phyloP scores from a whole-genome alignment of 2,888 invertebrate genomes.

The Drosophila nigricruria region DNA sequence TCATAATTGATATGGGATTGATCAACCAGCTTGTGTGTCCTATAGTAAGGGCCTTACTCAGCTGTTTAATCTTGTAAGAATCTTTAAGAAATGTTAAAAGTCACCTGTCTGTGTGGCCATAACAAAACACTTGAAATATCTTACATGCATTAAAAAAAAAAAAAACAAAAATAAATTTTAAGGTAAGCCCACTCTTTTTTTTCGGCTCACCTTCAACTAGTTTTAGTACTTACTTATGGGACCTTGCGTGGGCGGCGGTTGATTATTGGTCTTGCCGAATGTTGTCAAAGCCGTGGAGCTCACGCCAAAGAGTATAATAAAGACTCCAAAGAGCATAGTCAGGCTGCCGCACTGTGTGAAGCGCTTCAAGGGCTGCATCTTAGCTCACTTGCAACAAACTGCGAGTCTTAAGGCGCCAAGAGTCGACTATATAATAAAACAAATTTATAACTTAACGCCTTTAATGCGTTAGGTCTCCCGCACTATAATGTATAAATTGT shows the following conservation, averaged over 20 bases:
- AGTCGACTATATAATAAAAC: slow-evolving; percentile 15
- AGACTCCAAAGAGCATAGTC: slow-evolving; percentile 85
- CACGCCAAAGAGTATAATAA: slow-evolving; percentile 85
- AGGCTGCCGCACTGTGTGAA: slow-evolving; percentile 85
- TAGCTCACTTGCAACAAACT: slow-evolving; percentile 19
- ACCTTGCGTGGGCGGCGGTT: slow-evolving; percentile 87
- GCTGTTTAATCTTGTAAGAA: neutral
- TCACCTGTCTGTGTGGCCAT: neutral
- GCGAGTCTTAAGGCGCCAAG: slow-evolving; percentile 28
- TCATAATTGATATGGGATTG: neutral
- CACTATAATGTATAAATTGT: slow-evolving; percentile 36
- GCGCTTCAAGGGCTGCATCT: slow-evolving; percentile 85
- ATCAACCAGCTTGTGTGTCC: neutral
- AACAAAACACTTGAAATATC: neutral
- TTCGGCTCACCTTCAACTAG: neutral
- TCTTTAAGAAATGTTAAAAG: neutral
- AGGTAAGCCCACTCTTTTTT: neutral
- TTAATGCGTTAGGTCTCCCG: slow-evolving; percentile 34
- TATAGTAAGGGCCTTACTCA: neutral
- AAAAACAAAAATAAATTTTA: neutral
- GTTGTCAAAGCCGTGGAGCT: slow-evolving; percentile 89
- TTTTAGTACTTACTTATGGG: slow-evolving; percentile 86
- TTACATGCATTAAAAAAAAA: neutral
- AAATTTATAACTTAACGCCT: neutral
- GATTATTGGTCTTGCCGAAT: slow-evolving; percentile 89